phyloP scores from a whole-genome alignment of 2,888 invertebrate genomes.

The Panopea generosa region DNA sequence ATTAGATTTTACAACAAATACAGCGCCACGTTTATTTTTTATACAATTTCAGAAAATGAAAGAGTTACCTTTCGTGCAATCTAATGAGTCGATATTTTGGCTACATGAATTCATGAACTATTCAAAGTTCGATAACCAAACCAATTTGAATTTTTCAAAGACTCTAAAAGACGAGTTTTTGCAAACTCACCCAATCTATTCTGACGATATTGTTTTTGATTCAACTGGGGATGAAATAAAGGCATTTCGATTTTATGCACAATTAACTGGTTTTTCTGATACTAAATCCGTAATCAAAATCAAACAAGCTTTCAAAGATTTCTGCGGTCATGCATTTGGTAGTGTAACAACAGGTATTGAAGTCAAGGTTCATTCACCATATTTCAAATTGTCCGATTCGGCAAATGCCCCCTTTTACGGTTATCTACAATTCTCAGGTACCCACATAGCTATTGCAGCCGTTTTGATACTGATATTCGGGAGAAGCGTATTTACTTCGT shows the following conservation, averaged over 20 bases:
- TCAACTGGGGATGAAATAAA: neutral
- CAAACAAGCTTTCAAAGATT: constrained; percentile 21
- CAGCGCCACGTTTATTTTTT: no score
- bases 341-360: constrained; percentile 21
- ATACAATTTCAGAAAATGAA: no score
- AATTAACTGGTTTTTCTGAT: constrained; percentile 10
- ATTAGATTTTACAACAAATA: no score
- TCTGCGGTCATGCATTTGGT: constrained; percentile 21
- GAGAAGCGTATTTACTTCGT: constrained; percentile 4
- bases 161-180: constrained; percentile 17
- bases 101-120: no score
- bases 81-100: no score
- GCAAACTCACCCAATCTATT: constrained; percentile 17
- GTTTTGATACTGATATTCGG: constrained; percentile 9
- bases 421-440: constrained; percentile 20
- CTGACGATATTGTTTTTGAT: constrained; percentile 35
- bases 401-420: constrained; percentile 33
- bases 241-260: constrained; percentile 38
- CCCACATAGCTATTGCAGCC: constrained; percentile 21
- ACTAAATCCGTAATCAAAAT: constrained; percentile 29
- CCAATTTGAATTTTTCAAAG: constrained; percentile 14
- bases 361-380: constrained; percentile 30
- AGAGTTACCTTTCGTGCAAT: no score
- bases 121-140: constrained; percentile 16
- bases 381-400: constrained; percentile 32